Evolutionary conservation across 2,113 vertebrate species (phyloP), one percentile per base, ranked within the genome.

Genomic region (Salminus brasiliensis): DNA sequence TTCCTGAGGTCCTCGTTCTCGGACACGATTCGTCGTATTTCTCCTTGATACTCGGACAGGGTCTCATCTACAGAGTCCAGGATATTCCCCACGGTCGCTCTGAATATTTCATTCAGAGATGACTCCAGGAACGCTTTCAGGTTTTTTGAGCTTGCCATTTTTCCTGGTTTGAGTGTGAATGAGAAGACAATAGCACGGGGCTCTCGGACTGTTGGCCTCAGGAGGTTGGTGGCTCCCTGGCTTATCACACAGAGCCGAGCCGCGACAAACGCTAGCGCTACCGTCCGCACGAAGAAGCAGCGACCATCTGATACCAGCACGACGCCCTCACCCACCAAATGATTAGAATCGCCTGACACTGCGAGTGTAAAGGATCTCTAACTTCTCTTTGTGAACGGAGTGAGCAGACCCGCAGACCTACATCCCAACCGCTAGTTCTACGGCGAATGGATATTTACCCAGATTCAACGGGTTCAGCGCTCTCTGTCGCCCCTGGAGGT

Each of bases 31-130:
- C 85, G 86, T 25, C 83, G 88, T 9, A 93, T 89, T 10, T 87
- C 85, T 1, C 85, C 87, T 73, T 90, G 89, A 45, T 91, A 92
- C 77, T 92, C 91, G 9, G 83, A 85, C 80, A 93, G 74, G 10
- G 90, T 92, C 80, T 87, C 81, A 23, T 92, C 92, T 43, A 93
- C 91, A 1, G 91, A 93, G 39, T 91, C 88, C 84, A 94, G 81
- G 52, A 93, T 92, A 82, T 93, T 91, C 67, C 79, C 87, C 43
- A 94, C 92, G 1, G 92, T 92, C 55, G 89, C 91, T 55, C 83
- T 90, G 21, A 93, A 93, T 65, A 94, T 93, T 81, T 91, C 86
- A 63, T 92, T 92, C 5, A 94, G 72, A 27, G 93, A 93, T 0
- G 88, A 90, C 75, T 92, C 90, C 23, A 92, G 84, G 60, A 89